Percentiles rank a stretch among this genome's conserved stretches.
Evolutionary conservation across 2,113 vertebrate genomes (phyloP).

Genomic region (Brienomyrus brachyistius): DNA sequence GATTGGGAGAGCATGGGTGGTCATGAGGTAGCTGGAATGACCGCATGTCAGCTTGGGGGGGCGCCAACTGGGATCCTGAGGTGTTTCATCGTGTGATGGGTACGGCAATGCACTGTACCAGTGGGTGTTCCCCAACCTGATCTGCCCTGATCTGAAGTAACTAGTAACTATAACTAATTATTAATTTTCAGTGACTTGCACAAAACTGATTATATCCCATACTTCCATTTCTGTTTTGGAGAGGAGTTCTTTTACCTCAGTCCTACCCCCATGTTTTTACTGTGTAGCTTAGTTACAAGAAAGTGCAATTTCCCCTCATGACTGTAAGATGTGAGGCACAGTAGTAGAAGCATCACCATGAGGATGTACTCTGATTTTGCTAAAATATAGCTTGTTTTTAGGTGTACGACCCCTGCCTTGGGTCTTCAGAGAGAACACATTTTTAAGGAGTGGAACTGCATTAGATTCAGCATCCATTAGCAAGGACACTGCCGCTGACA

Average conservation of each 20-base stretch:
- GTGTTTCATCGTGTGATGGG: too few relatives aligned
- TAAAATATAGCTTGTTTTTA: neutral
- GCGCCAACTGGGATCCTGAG: neutral
- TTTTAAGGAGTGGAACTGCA: neutral
- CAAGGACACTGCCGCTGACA: neutral
- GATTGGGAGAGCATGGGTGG: too few relatives aligned
- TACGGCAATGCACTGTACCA: too few relatives aligned
- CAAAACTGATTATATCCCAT: neutral
- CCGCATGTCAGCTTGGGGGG: neutral
- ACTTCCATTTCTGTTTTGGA: neutral
- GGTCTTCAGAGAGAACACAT: neutral
- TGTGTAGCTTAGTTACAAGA: neutral
- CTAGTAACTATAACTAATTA: neutral
- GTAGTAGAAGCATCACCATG: neutral
- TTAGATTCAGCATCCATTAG: neutral
- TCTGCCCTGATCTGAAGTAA: neutral
- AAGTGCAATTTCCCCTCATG: neutral
- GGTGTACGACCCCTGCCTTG: neutral
- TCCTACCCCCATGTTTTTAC: neutral
- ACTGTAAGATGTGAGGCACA: neutral
- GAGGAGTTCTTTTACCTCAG: neutral
- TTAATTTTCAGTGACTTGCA: neutral
- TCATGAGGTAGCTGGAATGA: neutral
- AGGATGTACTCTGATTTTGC: neutral
- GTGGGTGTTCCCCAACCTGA: too few relatives aligned